Base-by-base conservation (phyloP, 2,888 invertebrate genomes). In the Cosmia pyralina region DNA sequence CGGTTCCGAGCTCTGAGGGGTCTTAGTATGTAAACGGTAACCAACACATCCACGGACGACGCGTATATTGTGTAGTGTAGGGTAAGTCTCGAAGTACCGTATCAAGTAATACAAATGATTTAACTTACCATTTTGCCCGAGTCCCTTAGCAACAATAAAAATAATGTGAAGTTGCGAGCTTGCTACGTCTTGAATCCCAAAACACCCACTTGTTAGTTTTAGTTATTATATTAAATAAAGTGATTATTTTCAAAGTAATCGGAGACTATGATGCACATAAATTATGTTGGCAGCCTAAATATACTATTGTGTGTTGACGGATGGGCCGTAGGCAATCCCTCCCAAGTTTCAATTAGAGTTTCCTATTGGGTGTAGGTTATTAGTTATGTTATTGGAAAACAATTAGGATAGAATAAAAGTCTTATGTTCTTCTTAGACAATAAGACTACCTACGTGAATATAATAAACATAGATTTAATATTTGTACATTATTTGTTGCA, bases 351-450 rank as follows among this genome's bases (percentile, higher is more conserved):
- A 17, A n/a, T 50, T n/a, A 60, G 38, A 38, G 8, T 50, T 63
- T 55, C 55, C 55, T 34, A n/a, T n/a, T 50, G 53, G 48, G 38
- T 53, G 28, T 48, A 17, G 22, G 46, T 38, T 50, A 48, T 44
- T 63, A 44, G 15, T 64, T 57, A 13, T 44, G 28, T 63, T 44
- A 59, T 67, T 62, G 13, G 44, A 58, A 67, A 48, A 68, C 2
- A 55, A 13, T 50, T 58, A 64, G 55, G 15, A 34, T 48, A 38
- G 44, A 44, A 46, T 13, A 17, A 55, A 15, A 62, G 52, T 75
- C 80, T 63, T 77, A 77, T 64, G 60, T 53, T 46, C 52, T 72
- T 62, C 22, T 64, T 79, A 77, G 28, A 46, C 50, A 3, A n/a
- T 73, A 73, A 73, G 62, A 73, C 50, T 48, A 57, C 38, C n/a